Evolutionary conservation across 2,888 invertebrate species (phyloP).

Genomic region (Macrophya alboannulata): DNA sequence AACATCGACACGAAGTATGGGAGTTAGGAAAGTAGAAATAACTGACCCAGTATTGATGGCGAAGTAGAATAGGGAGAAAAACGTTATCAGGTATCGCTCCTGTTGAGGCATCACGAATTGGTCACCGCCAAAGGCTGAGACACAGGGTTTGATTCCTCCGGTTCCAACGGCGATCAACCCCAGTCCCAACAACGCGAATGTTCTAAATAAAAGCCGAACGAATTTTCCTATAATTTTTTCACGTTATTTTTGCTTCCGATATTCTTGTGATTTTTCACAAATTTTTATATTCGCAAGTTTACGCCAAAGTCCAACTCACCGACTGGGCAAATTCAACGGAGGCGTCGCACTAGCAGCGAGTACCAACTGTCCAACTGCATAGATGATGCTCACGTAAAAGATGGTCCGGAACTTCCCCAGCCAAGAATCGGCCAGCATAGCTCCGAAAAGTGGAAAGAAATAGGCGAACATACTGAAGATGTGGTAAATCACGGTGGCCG

Average conservation of each 20-base stretch:
- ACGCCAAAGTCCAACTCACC: conserved; percentile 77
- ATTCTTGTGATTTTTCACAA: neutral
- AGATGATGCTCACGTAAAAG: conserved; percentile 93
- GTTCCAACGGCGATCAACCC: conserved; percentile 93
- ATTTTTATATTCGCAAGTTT: neutral
- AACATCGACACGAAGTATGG: conserved; percentile 90
- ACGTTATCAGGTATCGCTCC: conserved; percentile 89
- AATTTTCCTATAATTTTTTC: neutral
- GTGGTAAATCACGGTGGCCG: conserved; percentile 94
- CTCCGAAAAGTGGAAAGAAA: conserved; percentile 94
- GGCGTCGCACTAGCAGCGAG: conserved; percentile 88
- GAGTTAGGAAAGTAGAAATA: conserved; percentile 93
- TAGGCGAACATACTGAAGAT: conserved; percentile 94
- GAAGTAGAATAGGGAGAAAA: conserved; percentile 97
- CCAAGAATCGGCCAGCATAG: conserved; percentile 96
- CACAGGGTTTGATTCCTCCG: conserved; percentile 98
- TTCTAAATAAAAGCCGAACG: conserved; percentile 79
- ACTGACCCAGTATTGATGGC: conserved; percentile 95
- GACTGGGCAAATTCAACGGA: conserved; percentile 83
- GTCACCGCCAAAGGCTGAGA: conserved; percentile 97
- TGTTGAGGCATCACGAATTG: conserved; percentile 93
- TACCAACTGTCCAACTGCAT: conserved; percentile 91
- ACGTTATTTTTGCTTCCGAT: neutral
- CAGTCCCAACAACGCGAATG: conserved; percentile 86
- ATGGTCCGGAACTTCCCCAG: conserved; percentile 96